These are phyloP conservation scores for Heloderma charlesbogerti DNA, from an alignment of 2,113 vertebrate genomes.

Conservation along the genomic window DNA sequence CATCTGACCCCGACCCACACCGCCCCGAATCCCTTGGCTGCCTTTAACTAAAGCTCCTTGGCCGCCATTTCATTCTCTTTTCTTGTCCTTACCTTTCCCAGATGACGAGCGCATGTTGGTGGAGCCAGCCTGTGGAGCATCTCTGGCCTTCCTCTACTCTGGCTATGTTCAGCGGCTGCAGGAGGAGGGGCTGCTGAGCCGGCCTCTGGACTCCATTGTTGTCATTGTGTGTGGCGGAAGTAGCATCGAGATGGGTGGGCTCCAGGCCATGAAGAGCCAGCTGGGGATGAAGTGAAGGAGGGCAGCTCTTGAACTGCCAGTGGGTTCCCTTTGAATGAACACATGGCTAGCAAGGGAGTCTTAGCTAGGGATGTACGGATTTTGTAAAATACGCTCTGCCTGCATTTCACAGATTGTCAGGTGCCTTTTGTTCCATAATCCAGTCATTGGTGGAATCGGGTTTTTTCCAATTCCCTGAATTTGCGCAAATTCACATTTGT, in stretches of 20 bases:
- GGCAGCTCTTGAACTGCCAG: not conserved
- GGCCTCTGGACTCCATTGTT: slow-evolving; percentile 76
- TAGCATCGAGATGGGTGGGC: slow-evolving; percentile 79
- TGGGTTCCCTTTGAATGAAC: not conserved
- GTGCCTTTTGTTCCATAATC: too few relatives aligned
- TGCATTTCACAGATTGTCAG: too few relatives aligned
- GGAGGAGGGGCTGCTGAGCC: slow-evolving; percentile 76
- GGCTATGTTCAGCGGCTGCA: slow-evolving; percentile 82
- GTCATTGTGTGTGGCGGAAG: slow-evolving; percentile 91
- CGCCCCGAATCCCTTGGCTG: too few relatives aligned
- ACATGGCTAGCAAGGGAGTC: not conserved
- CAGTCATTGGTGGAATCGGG: too few relatives aligned
- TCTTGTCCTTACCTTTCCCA: slow-evolving; percentile 53
- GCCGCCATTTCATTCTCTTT: too few relatives aligned
- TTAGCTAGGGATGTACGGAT: too few relatives aligned
- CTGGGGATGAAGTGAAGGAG: slow-evolving; percentile 73
- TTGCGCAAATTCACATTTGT: too few relatives aligned
- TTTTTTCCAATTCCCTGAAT: too few relatives aligned
- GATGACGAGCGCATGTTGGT: slow-evolving; percentile 93
- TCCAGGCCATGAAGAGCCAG: slow-evolving; percentile 80
- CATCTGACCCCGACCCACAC: too few relatives aligned
- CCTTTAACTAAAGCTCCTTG: too few relatives aligned
- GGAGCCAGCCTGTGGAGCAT: slow-evolving; percentile 88
- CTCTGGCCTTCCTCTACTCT: slow-evolving; percentile 87
- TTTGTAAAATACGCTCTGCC: too few relatives aligned